Evolutionary conservation across 2,888 invertebrate genomes (phyloP).

Genomic region (Stratiomys singularior): DNA sequence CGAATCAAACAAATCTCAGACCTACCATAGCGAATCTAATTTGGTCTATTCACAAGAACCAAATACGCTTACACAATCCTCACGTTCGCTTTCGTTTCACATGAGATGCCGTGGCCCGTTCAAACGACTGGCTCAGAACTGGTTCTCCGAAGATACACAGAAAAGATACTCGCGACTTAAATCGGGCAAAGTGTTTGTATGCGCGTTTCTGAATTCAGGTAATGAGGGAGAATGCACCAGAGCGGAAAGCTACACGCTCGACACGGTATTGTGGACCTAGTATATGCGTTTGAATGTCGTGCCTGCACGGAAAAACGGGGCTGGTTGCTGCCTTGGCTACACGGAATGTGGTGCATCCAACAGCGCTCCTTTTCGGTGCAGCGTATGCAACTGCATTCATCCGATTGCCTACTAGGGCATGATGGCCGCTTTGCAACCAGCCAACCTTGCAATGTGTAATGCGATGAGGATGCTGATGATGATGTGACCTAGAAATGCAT

Average conservation of each 20-base stretch:
- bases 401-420: constrained; percentile 41
- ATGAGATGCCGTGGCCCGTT: background rate
- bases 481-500: constrained; percentile 31
- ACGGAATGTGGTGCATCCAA: background rate
- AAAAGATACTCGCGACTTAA: background rate
- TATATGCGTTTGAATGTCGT: background rate
- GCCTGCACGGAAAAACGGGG: background rate
- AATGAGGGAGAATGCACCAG: constrained; percentile 14
- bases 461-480: background rate
- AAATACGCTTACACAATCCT: background rate
- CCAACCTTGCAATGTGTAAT: background rate
- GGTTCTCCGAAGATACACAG: background rate
- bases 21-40: background rate
- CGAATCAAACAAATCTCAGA: background rate
- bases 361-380: background rate
- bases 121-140: background rate
- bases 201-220: constrained; percentile 15
- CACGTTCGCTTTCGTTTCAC: background rate
- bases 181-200: background rate
- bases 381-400: constrained; percentile 26
- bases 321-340: constrained; percentile 24
- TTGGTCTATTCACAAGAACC: background rate
- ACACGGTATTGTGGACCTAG: background rate
- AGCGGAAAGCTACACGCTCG: background rate
- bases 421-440: constrained; percentile 2